Percentiles rank a stretch among this genome's conserved stretches.
Evolutionary conservation across 2,888 invertebrate species (phyloP).

Genomic region (Caenorhabditis doughertyi): DNA sequence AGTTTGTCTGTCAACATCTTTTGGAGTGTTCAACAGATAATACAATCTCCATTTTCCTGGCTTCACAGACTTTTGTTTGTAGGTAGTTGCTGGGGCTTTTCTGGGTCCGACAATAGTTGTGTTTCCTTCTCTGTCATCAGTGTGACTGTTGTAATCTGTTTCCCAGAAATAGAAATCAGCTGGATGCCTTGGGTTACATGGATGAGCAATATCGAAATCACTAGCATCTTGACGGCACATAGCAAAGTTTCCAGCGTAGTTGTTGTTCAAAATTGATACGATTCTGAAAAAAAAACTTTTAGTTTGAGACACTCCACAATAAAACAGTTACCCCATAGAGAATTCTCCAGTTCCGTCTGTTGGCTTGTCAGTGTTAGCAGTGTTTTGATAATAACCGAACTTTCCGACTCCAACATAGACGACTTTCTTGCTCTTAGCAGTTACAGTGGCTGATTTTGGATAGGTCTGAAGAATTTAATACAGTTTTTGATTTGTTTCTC

Average conservation of each 20-base stretch:
- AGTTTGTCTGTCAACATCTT: constrained; percentile 71
- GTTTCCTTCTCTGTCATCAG: constrained; percentile 60
- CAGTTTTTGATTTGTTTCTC: neutral
- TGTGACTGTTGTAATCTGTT: constrained; percentile 59
- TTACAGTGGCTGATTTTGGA: constrained; percentile 11
- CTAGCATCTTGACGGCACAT: constrained; percentile 70
- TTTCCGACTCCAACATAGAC: constrained; percentile 62
- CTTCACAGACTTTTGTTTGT: constrained; percentile 74
- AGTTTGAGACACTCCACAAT: neutral
- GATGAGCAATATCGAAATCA: constrained; percentile 48
- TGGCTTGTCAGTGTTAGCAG: constrained; percentile 70
- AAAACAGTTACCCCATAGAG: constrained; percentile 67
- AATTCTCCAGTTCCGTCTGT: constrained; percentile 78
- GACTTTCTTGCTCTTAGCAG: constrained; percentile 56
- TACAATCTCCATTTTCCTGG: constrained; percentile 80
- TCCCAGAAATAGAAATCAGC: constrained; percentile 80
- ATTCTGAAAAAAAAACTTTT: constrained; percentile 59
- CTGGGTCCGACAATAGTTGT: constrained; percentile 12
- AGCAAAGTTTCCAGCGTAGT: constrained; percentile 72
- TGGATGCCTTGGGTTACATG: constrained; percentile 75
- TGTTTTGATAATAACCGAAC: constrained; percentile 61
- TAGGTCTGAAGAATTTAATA: constrained; percentile 1
- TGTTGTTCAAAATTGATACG: constrained; percentile 64
- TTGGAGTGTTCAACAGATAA: constrained; percentile 73
- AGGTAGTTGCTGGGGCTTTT: constrained; percentile 35